phyloP scores from a whole-genome alignment of 1,140 invertebrate species.

The Penaeus chinensis region DNA sequence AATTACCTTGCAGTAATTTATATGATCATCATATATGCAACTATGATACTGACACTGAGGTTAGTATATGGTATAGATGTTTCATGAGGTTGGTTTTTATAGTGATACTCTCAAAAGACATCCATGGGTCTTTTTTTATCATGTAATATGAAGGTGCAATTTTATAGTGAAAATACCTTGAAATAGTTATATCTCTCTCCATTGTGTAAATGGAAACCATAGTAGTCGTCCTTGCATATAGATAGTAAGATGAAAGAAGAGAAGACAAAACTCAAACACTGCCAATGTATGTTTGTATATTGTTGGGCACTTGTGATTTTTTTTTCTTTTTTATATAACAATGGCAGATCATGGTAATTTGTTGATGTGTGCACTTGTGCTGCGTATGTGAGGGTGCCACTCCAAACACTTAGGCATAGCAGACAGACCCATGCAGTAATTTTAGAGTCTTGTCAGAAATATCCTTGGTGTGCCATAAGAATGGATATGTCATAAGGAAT shows the following conservation, averaged over 20 bases:
- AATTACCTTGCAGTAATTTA: slow-evolving; percentile 38
- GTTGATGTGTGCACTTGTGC: no score
- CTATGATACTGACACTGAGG: slow-evolving; percentile 25
- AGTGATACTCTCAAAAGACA: slow-evolving; percentile 23
- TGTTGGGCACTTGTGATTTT: slow-evolving; percentile 30
- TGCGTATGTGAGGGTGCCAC: no score
- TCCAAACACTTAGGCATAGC: no score
- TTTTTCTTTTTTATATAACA: neutral
- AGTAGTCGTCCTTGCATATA: slow-evolving; percentile 24
- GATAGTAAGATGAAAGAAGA: slow-evolving; percentile 33
- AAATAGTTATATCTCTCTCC: slow-evolving; percentile 38
- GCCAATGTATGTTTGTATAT: slow-evolving; percentile 58
- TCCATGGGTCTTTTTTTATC: neutral
- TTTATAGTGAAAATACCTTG: slow-evolving; percentile 31
- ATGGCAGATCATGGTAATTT: neutral
- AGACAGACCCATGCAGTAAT: no score
- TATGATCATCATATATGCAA: slow-evolving; percentile 40
- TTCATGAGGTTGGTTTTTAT: slow-evolving; percentile 11
- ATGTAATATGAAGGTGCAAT: slow-evolving; percentile 42
- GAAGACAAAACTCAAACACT: slow-evolving; percentile 48
- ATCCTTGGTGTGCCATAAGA: no score
- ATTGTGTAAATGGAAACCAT: slow-evolving; percentile 27
- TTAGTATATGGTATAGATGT: slow-evolving; percentile 39
- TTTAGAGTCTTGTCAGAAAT: no score
- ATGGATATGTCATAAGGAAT: no score